Base-by-base conservation (phyloP, 2,888 invertebrate species). In the Papilio elwesi region DNA sequence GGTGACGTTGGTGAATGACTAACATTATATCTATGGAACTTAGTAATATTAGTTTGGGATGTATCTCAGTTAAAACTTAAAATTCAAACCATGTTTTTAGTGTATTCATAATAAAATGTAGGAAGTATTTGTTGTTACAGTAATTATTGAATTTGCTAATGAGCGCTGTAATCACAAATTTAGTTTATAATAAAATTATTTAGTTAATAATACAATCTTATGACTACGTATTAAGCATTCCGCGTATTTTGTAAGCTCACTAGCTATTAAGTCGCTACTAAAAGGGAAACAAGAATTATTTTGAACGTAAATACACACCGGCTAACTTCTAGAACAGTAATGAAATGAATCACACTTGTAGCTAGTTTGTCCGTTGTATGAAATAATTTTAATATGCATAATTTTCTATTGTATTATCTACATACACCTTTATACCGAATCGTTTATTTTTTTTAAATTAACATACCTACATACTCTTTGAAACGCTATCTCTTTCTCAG, bases 1-100 rank as follows among this genome's bases (percentile, higher is more conserved):
- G 52, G 63, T 70, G 52, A 70, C 70, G 70, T 63, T 53, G 63
- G 52, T n/a, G 52, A 70, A 70, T 68, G 68, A 68, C 68, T 63
- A 52, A 69, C 38, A 55, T 43, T 43, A 62, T 36, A 43, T 4
- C 43, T 43, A 43, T 62, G 4, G 2, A 9, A 43, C 43, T 43
- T 43, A 43, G 43, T 43, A 43, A 6, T 43, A 9, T 43, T 43
- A 43, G 43, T 59, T 13, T 43, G 59, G 43, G 43, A 11, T 8
- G n/a, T n/a, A 62, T 62, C 43, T 62, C 7, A 36, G 26, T 2
- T 26, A 26, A 57, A 36, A 36, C 11, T 57, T 7, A 43, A 43
- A 9, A 43, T 5, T 43, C n/a, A n/a, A n/a, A n/a, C n/a, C n/a
- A n/a, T n/a, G n/a, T n/a, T n/a, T n/a, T n/a, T n/a, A n/a, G n/a